These are phyloP conservation scores for Bettongia penicillata DNA, from an alignment of 2,113 vertebrate genomes.

Conservation along the genomic window DNA sequence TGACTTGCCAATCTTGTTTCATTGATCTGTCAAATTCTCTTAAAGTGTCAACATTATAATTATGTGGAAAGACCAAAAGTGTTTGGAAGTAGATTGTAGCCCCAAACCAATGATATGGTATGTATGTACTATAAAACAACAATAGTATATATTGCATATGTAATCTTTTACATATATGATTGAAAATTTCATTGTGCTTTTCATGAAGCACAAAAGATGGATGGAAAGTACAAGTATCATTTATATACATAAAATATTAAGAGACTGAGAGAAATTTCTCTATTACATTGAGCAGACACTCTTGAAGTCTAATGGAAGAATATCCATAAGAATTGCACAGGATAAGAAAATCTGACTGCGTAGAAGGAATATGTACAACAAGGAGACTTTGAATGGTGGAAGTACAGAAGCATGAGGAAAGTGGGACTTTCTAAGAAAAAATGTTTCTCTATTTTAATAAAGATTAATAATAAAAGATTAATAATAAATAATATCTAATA, in stretches of 20 bases:
- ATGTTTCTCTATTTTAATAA: neutral
- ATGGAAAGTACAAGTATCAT: neutral
- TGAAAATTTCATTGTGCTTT: no score
- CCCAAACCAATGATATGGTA: neutral
- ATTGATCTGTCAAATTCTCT: neutral
- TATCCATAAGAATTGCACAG: neutral
- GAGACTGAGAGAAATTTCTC: no score
- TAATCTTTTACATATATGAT: neutral
- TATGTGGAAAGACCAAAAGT: neutral
- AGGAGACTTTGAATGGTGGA: neutral
- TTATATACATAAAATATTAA: neutral
- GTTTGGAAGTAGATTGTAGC: neutral
- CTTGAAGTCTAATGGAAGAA: neutral
- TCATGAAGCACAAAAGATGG: neutral
- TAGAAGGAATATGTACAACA: neutral
- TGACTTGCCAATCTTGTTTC: neutral
- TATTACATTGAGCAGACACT: no score
- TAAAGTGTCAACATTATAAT: neutral
- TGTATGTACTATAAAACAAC: neutral
- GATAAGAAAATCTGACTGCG: neutral
- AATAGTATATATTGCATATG: neutral
- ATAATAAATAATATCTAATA: no score
- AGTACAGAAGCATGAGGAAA: neutral
- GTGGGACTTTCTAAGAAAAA: neutral
- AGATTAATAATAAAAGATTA: no score